Evolutionary conservation across 2,113 vertebrate species (phyloP), one percentile per base, ranked within the genome.

Genomic region (Amphiprion percula): DNA sequence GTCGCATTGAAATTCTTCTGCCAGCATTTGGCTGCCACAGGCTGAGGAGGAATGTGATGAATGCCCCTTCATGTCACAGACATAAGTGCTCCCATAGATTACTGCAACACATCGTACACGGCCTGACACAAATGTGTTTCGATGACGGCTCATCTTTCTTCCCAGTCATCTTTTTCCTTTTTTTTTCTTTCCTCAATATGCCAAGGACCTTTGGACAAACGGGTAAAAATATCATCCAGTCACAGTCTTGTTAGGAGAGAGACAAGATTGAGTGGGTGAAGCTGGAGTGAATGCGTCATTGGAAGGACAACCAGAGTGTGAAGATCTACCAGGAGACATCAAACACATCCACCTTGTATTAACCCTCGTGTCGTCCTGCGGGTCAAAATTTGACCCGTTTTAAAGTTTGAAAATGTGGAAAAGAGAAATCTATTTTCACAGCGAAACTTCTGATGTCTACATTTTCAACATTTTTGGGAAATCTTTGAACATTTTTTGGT

Each of bases 131-230:
- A 89, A 91, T 90, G 90, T 89, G 87, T 87, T 85, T 37, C 68
- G 72, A 77, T 79, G 89, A 92, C 68, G 85, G 90, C 90, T 93
- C 91, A 91, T 92, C 91, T 85, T 89, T 94, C 91, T 91, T 94
- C 80, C 63, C 33, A 28, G 77, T 87, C 90, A 62, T 87, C 84
- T 86, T 50, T 73, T 52, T 80, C 30, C 80, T 83, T 80, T 86
- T 90, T 90, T 91, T 86, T 67, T 44, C 78, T 86, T 87, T 44
- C 82, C 68, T 87, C 74, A 77, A 92, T 87, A 85, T 88, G 89
- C 84, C 83, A 86, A 88, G 75, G 88, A 92, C 87, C 90, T 93
- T 89, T 87, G 88, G 88, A 85, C 90, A 92, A 90, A 90, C 85
- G 67, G 84, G 79, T 86, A 85, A 90, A 90, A 88, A 92, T 92